Base-by-base conservation (phyloP, 2,888 invertebrate species). In the Tetranychus truncatus region DNA sequence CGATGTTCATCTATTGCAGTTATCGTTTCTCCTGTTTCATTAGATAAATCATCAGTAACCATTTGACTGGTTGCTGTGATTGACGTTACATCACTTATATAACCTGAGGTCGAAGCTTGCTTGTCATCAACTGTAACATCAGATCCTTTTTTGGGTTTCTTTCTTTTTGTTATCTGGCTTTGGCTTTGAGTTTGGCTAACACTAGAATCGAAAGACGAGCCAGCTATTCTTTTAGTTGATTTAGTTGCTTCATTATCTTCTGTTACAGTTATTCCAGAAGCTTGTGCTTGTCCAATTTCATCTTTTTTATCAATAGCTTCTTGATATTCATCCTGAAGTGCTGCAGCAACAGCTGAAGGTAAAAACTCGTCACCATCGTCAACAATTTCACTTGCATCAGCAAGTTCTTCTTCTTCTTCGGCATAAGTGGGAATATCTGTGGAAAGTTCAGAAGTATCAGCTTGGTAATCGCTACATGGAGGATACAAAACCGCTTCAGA, bases 191-290 rank as follows among this genome's bases (percentile, higher is more conserved):
- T 21, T 45, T 76, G 67, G 8, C 73, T 75, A 71, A 78, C 66
- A 75, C 76, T 78, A 11, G 76, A 74, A 72, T 76, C 79, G 72
- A 79, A 78, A 5, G 78, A 78, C 20, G 75, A 73, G 21, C 76
- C 76, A 18, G 78, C 78, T 18, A 69, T 55, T 20, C 78, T 72
- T 71, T 78, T 78, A 15, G 74, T 74, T 65, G 75, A 76, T 55
- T 78, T 75, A 65, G 11, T n/a, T 9, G 69, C 72, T 75, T 75
- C 15, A 55, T 55, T 55, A 1, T 55, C 55, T 15, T 55, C 55
- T 55, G 55, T 9, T 55, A 4, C 55, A 55, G 55, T 55, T 1
- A 55, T 15, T 15, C 2, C 15, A 55, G 9, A 11, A 55, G 9
- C 55, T 55, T 55, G 55, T 55, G 15, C 9, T 55, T 2, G 55